phyloP scores from a whole-genome alignment of 2,113 vertebrate genomes.

The Chamaetylas fuelleborni region DNA sequence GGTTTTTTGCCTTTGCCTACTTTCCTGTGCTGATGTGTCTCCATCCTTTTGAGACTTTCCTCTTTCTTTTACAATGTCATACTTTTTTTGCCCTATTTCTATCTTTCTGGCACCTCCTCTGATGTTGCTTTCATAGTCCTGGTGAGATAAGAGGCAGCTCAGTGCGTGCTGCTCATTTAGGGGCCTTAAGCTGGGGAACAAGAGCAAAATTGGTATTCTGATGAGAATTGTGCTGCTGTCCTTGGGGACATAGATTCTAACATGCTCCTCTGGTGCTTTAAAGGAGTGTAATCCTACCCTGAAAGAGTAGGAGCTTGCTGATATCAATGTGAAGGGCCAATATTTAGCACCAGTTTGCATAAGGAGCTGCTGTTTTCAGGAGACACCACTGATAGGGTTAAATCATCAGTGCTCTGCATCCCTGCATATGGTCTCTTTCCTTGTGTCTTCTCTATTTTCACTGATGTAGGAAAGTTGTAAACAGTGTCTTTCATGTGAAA shows the following conservation, averaged over 20 bases:
- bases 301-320: background rate
- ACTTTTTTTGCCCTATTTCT: background rate
- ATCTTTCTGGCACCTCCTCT: background rate
- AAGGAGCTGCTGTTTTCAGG: background rate
- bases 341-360: background rate
- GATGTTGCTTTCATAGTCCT: background rate
- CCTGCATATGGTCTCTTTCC: background rate
- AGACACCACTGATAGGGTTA: background rate
- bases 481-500: background rate
- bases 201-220: background rate
- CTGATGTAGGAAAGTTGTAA: background rate
- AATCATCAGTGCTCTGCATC: fast-evolving
- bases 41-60: background rate
- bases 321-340: background rate
- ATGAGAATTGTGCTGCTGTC: background rate
- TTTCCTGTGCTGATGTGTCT: background rate
- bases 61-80: background rate
- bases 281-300: background rate
- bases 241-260: background rate
- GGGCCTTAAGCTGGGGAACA: background rate
- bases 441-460: background rate
- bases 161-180: background rate
- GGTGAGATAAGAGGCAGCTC: background rate
- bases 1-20: fast-evolving
- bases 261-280: background rate